Evolutionary conservation across 1,140 invertebrate species (phyloP).

Genomic region (Schlechtendalia chinensis): DNA sequence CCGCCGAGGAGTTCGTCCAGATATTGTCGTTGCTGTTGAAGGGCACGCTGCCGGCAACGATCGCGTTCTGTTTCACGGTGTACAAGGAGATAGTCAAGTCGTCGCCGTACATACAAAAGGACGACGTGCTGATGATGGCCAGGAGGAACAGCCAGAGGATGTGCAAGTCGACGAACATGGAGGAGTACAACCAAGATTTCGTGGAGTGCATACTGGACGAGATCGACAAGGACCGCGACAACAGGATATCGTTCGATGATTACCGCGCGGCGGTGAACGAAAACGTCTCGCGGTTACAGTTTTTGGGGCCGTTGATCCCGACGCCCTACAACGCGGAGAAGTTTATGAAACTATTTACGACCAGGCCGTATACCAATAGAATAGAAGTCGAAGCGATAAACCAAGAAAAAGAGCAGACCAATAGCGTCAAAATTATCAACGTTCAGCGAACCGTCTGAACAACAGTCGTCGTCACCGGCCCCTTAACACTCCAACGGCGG

Average conservation of each 20-base stretch:
- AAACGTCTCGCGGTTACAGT: neutral
- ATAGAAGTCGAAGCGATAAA: neutral
- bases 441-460: no score
- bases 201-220: neutral
- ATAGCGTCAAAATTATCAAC: no score
- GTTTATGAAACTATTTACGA: neutral
- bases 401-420: no score
- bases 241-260: neutral
- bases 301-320: neutral
- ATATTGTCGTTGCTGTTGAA: neutral
- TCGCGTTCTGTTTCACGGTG: neutral
- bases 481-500: no score
- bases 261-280: neutral
- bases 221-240: conserved; percentile 4
- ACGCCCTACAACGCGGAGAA: neutral
- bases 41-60: neutral
- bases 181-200: neutral
- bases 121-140: neutral
- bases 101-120: neutral
- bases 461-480: no score
- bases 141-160: neutral
- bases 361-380: neutral
- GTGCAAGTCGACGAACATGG: neutral
- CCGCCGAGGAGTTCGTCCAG: neutral
- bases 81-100: neutral